These are phyloP conservation scores for Hoplias malabaricus DNA, from an alignment of 2,113 vertebrate genomes.

Conservation along the genomic window DNA sequence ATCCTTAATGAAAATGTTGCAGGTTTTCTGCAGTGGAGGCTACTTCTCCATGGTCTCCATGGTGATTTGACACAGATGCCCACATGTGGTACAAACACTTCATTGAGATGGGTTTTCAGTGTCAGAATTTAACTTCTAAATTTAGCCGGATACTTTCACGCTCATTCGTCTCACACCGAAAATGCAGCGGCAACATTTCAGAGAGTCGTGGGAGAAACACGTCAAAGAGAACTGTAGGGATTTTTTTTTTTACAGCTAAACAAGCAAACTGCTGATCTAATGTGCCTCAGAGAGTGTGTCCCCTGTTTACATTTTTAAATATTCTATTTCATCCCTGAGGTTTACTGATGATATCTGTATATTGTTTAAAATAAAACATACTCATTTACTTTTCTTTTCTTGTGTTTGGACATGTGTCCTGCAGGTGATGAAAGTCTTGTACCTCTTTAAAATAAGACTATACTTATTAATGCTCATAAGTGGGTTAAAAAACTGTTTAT, in stretches of 20 bases:
- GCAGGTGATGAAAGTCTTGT: too few relatives aligned
- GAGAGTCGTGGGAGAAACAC: neutral
- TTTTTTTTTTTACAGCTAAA: neutral
- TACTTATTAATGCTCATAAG: too few relatives aligned
- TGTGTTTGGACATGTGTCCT: too few relatives aligned
- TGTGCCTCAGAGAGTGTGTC: too few relatives aligned
- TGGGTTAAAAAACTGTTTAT: too few relatives aligned
- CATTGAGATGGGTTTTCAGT: slow-evolving; percentile 32
- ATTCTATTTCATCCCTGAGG: too few relatives aligned
- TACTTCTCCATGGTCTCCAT: slow-evolving; percentile 42
- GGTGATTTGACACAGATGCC: slow-evolving; percentile 48
- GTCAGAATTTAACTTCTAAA: slow-evolving; percentile 38
- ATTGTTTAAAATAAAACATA: too few relatives aligned
- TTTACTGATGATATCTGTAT: too few relatives aligned
- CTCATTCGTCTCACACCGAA: slow-evolving; percentile 7
- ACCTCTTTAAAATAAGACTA: too few relatives aligned
- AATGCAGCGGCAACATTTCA: neutral
- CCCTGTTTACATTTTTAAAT: too few relatives aligned
- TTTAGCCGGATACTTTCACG: slow-evolving; percentile 42
- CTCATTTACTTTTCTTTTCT: too few relatives aligned
- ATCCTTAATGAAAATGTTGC: slow-evolving; percentile 48
- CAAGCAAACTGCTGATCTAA: neutral
- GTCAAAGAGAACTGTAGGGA: neutral
- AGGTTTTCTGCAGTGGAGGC: slow-evolving; percentile 32
- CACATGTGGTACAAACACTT: slow-evolving; percentile 35